phyloP scores from a whole-genome alignment of 2,113 vertebrate species.

The Delphinus delphis region DNA sequence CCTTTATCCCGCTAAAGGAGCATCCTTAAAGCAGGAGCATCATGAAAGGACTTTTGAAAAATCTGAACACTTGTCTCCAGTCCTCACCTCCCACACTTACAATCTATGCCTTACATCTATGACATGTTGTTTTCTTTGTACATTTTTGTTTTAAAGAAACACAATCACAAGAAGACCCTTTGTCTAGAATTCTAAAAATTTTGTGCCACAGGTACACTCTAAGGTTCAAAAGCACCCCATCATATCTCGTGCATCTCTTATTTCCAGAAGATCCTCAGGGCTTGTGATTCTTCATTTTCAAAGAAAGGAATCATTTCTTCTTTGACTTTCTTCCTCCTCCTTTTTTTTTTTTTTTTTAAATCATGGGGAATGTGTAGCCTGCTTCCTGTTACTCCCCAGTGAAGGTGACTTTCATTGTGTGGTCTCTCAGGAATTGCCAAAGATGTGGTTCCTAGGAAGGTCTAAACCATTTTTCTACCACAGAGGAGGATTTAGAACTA shows the following conservation, averaged over 20 bases:
- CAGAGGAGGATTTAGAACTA: not conserved
- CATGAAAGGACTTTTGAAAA: not conserved
- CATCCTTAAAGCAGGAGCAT: not conserved
- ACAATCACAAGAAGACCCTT: not conserved
- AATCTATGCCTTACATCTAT: not conserved
- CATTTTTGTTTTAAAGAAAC: slow-evolving; percentile 14
- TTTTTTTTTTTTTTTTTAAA: not conserved
- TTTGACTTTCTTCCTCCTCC: not conserved
- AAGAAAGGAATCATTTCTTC: not conserved
- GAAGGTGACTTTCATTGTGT: not conserved
- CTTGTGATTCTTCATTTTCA: slow-evolving; percentile 2
- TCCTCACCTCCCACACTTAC: not conserved
- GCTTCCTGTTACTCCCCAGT: not conserved
- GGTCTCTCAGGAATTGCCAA: not conserved
- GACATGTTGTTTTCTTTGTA: not conserved
- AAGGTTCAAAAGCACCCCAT: not conserved
- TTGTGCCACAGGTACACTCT: not conserved
- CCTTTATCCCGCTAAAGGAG: not conserved
- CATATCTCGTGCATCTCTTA: not conserved
- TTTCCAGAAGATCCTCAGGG: not conserved
- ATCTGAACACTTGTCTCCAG: not conserved
- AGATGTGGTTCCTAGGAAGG: not conserved
- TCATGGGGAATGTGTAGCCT: not conserved
- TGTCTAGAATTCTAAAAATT: not conserved
- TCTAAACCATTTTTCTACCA: not conserved